Evolutionary conservation across 1,140 invertebrate genomes (phyloP).

Genomic region (silkworm (Bombyx mori)): DNA sequence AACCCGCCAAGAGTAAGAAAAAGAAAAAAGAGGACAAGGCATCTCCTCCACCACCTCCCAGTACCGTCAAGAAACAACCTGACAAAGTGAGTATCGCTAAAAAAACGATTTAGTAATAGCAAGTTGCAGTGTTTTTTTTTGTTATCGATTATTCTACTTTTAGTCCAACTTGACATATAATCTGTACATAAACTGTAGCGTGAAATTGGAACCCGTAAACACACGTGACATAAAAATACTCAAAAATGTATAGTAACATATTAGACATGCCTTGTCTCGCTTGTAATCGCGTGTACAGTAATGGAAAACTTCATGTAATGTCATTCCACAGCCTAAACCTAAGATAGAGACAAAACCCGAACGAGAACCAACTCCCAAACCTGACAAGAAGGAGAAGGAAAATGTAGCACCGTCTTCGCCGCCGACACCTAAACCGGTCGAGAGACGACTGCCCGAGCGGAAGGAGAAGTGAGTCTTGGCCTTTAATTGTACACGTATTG

Average conservation of each 20-base stretch:
- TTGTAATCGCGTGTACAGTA: no score
- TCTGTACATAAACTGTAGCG: no score
- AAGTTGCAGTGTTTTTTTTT: no score
- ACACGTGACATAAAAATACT: no score
- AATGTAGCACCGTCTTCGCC: conserved; percentile 60
- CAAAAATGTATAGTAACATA: no score
- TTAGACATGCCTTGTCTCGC: no score
- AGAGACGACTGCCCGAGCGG: conserved; percentile 34
- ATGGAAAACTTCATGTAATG: no score
- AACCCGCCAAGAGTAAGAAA: conserved; percentile 73
- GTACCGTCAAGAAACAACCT: conserved; percentile 50
- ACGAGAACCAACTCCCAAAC: conserved; percentile 39
- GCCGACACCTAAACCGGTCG: conserved; percentile 26
- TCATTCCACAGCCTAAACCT: conserved; percentile 34
- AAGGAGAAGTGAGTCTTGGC: conserved; percentile 52
- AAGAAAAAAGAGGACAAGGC: conserved; percentile 84
- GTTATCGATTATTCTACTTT: no score
- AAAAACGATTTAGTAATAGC: no score
- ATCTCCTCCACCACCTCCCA: conserved; percentile 25
- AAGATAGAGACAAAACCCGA: conserved; percentile 54
- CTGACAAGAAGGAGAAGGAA: conserved; percentile 66
- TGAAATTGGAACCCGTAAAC: no score
- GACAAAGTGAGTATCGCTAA: conserved; percentile 39
- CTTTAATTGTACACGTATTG: background rate
- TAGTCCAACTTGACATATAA: no score